These are phyloP conservation scores for Melipona quadrifasciata DNA, from an alignment of 1,140 invertebrate species.

Conservation along the genomic window DNA sequence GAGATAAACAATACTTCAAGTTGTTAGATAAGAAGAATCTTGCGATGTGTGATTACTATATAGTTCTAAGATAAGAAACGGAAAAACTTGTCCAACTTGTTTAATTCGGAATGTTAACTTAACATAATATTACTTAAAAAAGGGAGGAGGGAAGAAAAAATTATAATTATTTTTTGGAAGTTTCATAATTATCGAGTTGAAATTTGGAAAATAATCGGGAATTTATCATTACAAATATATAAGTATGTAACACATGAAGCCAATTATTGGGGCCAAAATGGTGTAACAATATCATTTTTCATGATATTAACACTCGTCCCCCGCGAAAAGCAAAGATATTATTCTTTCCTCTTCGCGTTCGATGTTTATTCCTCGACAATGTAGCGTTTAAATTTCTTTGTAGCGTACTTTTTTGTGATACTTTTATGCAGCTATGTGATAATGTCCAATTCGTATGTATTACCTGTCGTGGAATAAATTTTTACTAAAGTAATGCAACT, in stretches of 20 bases:
- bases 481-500: conserved; percentile 36
- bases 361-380: conserved; percentile 4
- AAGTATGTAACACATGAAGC: background rate
- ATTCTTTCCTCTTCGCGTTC: background rate
- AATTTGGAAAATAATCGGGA: conserved; percentile 5
- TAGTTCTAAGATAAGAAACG: conserved; percentile 25
- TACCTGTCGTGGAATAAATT: conserved; percentile 51
- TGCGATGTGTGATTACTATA: conserved; percentile 23
- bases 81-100: background rate
- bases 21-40: conserved; percentile 39
- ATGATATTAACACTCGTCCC: background rate
- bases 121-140: background rate
- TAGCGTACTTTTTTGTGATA: conserved; percentile 52
- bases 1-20: conserved; percentile 30
- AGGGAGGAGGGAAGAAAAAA: too few relatives aligned
- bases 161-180: background rate
- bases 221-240: conserved; percentile 2
- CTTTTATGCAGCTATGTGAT: conserved; percentile 41
- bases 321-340: background rate
- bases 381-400: conserved; percentile 57
- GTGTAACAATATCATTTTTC: background rate
- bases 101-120: background rate
- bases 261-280: conserved; percentile 21
- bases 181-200: conserved; percentile 8
- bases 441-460: conserved; percentile 46